These are phyloP conservation scores for Hypothenemus hampei DNA, from an alignment of 1,140 invertebrate genomes.

Conservation along the genomic window DNA sequence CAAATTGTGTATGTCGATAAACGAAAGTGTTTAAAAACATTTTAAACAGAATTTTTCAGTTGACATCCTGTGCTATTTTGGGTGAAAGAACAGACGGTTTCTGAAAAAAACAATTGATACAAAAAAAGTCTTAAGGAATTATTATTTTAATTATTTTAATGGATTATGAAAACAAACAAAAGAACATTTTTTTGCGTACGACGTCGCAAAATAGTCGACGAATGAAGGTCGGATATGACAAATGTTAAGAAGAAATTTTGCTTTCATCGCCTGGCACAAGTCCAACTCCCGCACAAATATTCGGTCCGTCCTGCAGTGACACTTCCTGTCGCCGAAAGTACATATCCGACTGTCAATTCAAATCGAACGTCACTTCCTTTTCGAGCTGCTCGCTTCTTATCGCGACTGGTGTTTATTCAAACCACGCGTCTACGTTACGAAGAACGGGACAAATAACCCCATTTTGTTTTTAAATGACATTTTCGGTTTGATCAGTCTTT, in stretches of 20 bases:
- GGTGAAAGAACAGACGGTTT: too few species aligned
- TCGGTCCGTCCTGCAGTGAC: not conserved
- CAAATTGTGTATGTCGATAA: too few species aligned
- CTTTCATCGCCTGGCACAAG: constrained; percentile 1
- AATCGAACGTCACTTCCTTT: constrained; percentile 9
- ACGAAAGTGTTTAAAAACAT: too few species aligned
- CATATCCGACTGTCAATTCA: constrained; percentile 15
- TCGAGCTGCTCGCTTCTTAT: constrained; percentile 5
- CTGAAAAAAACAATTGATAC: too few species aligned
- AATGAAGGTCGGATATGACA: too few species aligned
- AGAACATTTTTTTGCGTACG: too few species aligned
- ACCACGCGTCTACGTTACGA: not conserved
- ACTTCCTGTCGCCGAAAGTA: constrained; percentile 14
- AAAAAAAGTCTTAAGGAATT: too few species aligned
- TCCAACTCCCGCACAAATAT: constrained; percentile 1
- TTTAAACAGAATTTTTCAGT: too few species aligned
- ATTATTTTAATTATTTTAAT: too few species aligned
- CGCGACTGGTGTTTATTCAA: constrained; percentile 2
- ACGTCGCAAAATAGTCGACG: too few species aligned
- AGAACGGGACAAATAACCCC: constrained; percentile 3
- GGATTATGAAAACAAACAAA: too few species aligned
- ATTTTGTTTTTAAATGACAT: not conserved
- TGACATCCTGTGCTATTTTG: too few species aligned
- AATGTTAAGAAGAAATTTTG: constrained; percentile 3
- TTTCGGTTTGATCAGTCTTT: not conserved